Base-by-base conservation (phyloP, 2,797 vertebrate species). In the Notoglanidium macrostoma region DNA sequence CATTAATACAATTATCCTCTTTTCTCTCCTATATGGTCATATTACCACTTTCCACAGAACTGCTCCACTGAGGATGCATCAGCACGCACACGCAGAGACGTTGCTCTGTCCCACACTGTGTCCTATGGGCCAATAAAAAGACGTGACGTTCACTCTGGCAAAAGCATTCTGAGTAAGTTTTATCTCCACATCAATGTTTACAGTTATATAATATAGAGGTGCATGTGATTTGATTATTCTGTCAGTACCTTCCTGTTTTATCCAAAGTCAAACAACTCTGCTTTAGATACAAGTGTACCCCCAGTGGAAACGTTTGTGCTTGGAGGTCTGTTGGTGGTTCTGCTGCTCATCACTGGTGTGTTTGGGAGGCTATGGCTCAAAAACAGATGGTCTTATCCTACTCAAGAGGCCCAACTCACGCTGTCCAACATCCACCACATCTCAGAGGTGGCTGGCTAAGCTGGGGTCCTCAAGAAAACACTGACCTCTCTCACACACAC, bases 401-500 rank as follows among this genome's bases (percentile, higher is more conserved):
- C 95, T 0, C 91, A 80, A n/a, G 95, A 96, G 87, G 95, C 91
- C 0, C 96, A 97, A 86, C 94, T 97, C 89, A 96, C 95, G 1
- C 92, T 96, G 82, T 96, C 92, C 51, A 96, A 95, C 90, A 95
- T 97, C 82, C 95, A 96, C 87, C 95, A 92, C 91, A 94, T 94
- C 88, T 96, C 93, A n/a, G 96, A 97, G 91, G 95, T 93, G 91
- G 94, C 95, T 74, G 96, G 94, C 8, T 96, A 94, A 95, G 14
- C 84, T 84, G 19, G 54, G 57, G 70, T 59, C n/a, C 81, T 70
- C 55, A 65, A 67, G 73, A 23, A 86, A 72, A 61, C 72, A 68
- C 46, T 0, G 40, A 40, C 40, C 40, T 40, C 40, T 40, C 40
- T 40, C 40, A 40, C 40, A 40, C n/a, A n/a, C n/a, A 81, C 44